phyloP scores from a whole-genome alignment of 2,888 invertebrate genomes.

The Phyllotreta striolata region DNA sequence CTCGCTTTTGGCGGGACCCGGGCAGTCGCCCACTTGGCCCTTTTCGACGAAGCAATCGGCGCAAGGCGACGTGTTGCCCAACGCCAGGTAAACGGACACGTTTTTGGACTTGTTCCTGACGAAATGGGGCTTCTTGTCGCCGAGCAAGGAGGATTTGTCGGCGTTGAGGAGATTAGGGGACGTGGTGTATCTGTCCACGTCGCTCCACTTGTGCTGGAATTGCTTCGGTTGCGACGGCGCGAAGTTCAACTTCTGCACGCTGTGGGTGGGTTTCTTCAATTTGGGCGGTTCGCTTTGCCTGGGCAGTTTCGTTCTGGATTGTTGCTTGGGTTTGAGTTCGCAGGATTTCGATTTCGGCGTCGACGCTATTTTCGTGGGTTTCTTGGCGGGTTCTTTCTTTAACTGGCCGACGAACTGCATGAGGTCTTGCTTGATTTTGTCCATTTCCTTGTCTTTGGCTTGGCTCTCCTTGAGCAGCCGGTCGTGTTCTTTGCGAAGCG shows the following conservation, averaged over 20 bases:
- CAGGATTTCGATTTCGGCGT: neutral
- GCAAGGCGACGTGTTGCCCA: neutral
- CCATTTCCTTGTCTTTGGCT: constrained; percentile 28
- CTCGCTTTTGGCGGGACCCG: no score
- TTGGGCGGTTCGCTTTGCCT: constrained; percentile 31
- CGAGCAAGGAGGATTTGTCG: neutral
- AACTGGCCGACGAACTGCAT: constrained; percentile 7
- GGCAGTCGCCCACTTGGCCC: no score
- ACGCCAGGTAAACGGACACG: neutral
- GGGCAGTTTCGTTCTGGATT: constrained; percentile 35
- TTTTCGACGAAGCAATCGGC: no score
- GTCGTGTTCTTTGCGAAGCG: constrained; percentile 22
- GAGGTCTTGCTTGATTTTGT: constrained; percentile 25
- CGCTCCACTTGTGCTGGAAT: no score
- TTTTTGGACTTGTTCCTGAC: constrained; percentile 1
- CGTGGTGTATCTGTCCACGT: no score
- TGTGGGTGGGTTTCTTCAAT: constrained; percentile 19
- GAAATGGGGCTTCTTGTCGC: no score
- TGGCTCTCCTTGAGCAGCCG: constrained; percentile 22
- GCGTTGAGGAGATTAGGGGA: neutral
- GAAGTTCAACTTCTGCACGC: constrained; percentile 9
- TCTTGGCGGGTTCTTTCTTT: no score
- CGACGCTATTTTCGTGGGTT: neutral
- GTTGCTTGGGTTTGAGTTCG: constrained; percentile 33
- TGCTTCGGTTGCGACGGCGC: neutral